Conservation (phyloP, 2,888 invertebrate genomes). For the Tetrapedia diversipes region DNA sequence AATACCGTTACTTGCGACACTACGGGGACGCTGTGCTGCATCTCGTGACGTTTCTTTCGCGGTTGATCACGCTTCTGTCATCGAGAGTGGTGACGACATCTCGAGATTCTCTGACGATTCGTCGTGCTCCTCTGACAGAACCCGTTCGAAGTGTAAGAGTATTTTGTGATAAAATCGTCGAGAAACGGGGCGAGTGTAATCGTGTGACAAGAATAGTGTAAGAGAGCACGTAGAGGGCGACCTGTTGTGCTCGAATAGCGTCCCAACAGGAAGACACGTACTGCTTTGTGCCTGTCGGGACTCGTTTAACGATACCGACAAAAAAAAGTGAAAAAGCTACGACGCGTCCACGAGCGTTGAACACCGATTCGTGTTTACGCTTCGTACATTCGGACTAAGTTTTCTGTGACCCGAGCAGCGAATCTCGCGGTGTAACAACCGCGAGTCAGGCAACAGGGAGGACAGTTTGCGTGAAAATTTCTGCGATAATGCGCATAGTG, state of each 20-base stretch:
- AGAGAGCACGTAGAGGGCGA: constrained; percentile 6
- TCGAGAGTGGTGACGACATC: not conserved
- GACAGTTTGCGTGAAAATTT: constrained; percentile 49
- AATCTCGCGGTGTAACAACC: not conserved
- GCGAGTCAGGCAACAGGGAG: not conserved
- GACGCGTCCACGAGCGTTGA: not conserved
- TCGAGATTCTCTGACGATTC: not conserved
- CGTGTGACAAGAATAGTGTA: constrained; percentile 7
- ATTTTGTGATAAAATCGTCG: not conserved
- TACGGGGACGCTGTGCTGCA: not conserved
- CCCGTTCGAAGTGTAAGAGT: not conserved
- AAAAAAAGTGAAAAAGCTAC: constrained; percentile 2
- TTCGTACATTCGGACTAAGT: too few species aligned
- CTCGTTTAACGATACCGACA: constrained; percentile 3
- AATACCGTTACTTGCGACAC: constrained; percentile 60
- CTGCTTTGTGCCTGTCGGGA: not conserved
- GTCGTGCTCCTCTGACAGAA: not conserved
- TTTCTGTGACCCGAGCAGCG: too few species aligned
- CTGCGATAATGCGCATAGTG: constrained; percentile 70
- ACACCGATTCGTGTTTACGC: not conserved
- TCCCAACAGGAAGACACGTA: constrained; percentile 10
- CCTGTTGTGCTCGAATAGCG: constrained; percentile 34
- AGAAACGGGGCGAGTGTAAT: not conserved
- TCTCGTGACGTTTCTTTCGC: constrained; percentile 5
- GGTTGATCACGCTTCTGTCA: not conserved